Base-by-base conservation (phyloP, 1,140 invertebrate species). In the Macrostomum lignano region DNA sequence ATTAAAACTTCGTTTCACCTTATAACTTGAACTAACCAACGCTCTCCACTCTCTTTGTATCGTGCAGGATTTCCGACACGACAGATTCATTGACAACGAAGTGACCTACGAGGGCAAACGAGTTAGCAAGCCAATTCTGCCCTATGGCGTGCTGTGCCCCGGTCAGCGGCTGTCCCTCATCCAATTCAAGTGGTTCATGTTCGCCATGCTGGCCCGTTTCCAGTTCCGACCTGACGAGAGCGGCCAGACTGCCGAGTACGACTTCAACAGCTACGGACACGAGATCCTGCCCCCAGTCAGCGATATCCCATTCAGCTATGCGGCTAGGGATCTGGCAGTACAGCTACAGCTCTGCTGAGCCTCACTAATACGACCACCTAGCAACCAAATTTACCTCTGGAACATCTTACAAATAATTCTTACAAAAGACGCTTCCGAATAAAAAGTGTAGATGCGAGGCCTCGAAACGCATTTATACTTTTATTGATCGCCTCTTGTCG, bases 211-310 rank as follows among this genome's bases (percentile, higher is more conserved):
- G 19, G 42, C 53, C 37, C 42, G 32, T 17, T 55, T 53, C 42
- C 43, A 52, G 31, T 38, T 56, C 21, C 39, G 47, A 34, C 37
- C 52, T 1, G 33, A 37, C 13, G 44, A 45, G 3, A 51, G 50
- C 5, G 43, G 51, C 39, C 35, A 36, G 14, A 32, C 38, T 15
- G 45, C 48, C 10, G 35, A 41, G 17, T 40, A 42, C 10, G 50
- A 52, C 32, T 41, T 43, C 7, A 32, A 43, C 20, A 52, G 48
- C 36, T 46, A 54, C 39, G 53, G 53, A 25, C 53, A 57, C 41
- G 53, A 57, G 42, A 52, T 57, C 39, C 38, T 57, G 10, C 53
- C 53, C 13, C 51, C 53, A 20, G 41, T 41, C 30, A 46, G 47
- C 29, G 53, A 57, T 31, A 49, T 57, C 4, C 38, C n/a, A n/a